These are phyloP conservation scores for Drosophila robusta DNA, from an alignment of 2,888 invertebrate species.

Conservation along the genomic window DNA sequence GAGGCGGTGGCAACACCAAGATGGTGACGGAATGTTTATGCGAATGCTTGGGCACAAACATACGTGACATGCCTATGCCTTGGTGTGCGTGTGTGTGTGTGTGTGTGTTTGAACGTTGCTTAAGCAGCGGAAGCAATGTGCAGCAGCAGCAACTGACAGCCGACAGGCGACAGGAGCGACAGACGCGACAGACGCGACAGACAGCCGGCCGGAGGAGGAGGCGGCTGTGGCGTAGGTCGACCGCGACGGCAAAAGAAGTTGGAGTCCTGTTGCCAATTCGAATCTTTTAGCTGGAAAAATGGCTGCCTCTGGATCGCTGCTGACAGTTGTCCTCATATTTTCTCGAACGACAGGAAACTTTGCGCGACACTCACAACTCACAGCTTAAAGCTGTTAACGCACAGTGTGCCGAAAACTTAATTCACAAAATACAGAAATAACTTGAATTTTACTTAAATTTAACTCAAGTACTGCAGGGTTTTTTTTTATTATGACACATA, in stretches of 20 bases:
- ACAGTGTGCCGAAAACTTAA: constrained; percentile 17
- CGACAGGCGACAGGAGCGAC: constrained; percentile 18
- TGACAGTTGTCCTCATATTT: constrained; percentile 68
- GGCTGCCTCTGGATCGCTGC: constrained; percentile 54
- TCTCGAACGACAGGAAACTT: constrained; percentile 21
- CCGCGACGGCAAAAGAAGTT: constrained; percentile 34
- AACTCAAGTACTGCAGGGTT: too few relatives aligned
- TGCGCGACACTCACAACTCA: not conserved
- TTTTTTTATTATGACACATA: too few relatives aligned
- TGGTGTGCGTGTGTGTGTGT: constrained; percentile 24
- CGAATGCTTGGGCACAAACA: constrained; percentile 76
- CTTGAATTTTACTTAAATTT: too few relatives aligned
- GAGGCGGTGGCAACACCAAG: constrained; percentile 21
- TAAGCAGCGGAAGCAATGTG: constrained; percentile 69
- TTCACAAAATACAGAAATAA: too few relatives aligned
- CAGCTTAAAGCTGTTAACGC: constrained; percentile 37
- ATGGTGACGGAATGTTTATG: constrained; percentile 74
- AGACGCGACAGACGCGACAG: constrained; percentile 22
- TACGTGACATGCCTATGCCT: constrained; percentile 67
- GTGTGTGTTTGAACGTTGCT: constrained; percentile 32
- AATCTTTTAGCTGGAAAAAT: constrained; percentile 66
- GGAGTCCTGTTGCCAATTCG: constrained; percentile 39
- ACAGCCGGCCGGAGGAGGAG: constrained; percentile 13
- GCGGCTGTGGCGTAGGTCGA: not conserved
- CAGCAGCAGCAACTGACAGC: constrained; percentile 55